Evolutionary conservation across 2,113 vertebrate genomes (phyloP), one percentile per base, ranked within the genome.

Genomic region (Motacilla tschutschensis): DNA sequence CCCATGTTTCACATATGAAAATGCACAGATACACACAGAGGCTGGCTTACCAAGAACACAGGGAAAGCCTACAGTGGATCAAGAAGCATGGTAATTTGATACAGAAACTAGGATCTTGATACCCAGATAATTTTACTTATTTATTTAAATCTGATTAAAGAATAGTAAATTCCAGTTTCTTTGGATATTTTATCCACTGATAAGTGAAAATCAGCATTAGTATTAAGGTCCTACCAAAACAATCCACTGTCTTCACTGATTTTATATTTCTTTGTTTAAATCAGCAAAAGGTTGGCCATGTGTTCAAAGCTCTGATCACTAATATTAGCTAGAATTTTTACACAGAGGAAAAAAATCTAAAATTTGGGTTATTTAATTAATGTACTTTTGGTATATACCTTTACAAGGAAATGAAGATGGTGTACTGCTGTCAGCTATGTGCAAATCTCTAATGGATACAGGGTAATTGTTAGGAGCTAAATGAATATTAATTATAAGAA

Each of bases 401-500:
- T 80, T 71, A 51, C 19, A 78, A 53, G 33, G 48, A 80, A 87
- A 59, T 35, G 6, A 77, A 87, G 79, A 66, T 40, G 13, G 48
- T 67, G 17, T 47, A 47, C 41, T 81, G 36, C 71, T 81, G 41
- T 71, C 63, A 84, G 75, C 59, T 84, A 57, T 48, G 8, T 24
- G 25, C 48, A 74, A 73, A 51, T 89, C 44, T 80, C 62, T 78
- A 55, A 74, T 33, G 54, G 57, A 48, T 72, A 38, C 17, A 36
- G 50, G 25, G 44, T 73, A 89, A 80, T 70, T 79, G 21, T 77
- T 80, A 78, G 38, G 54, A 80, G 41, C 12, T 71, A 48, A 88
- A 85, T 85, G 8, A 89, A 81, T 88, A 92, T 78, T 88, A 67
- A 88, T 85, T 29, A 67, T 24, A 12, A 66, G 53, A 83, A 85